Base-by-base conservation (phyloP, 1,140 invertebrate genomes). In the Drosophila littoralis region DNA sequence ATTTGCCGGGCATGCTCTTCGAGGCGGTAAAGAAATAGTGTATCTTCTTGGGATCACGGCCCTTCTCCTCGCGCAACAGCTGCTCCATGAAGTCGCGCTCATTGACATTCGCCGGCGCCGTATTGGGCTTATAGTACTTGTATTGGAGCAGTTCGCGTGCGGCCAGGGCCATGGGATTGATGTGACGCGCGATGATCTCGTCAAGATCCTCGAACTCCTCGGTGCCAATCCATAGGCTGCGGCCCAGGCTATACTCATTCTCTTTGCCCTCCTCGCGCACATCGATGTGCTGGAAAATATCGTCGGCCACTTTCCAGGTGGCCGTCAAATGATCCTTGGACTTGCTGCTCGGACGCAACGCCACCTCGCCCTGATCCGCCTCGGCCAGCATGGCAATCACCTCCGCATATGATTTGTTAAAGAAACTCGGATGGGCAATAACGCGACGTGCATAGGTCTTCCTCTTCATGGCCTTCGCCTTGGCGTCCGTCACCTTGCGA, bases 151-250 rank as follows among this genome's bases (percentile, higher is more conserved):
- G 94, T 90, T 99, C 98, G 0, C 98, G 94, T 1, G 97, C 97
- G 90, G 96, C 96, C 0, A 95, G 94, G 3, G 98, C 98, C 98
- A 99, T 99, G 0, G 98, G 99, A 75, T 97, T 98, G 6, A 99
- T 96, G 92, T 99, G 95, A 9, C 98, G 95, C 0, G 98, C 98
- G 40, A 99, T 97, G 50, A 99, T 99, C 96, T 99, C 99, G 93
- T 99, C 99, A 12, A 99, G 93, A 93, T 99, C 99, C 94, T 99
- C 99, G 93, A 98, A 99, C 85, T 98, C 97, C 85, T 97, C 97
- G 60, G 94, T 95, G 10, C 96, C 96, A 73, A 99, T 99, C 95
- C 95, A 96, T 0, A 99, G 93, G 48, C 77, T 92, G 75, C 96
- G 95, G 28, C 99, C 99, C 15, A 99, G 93, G 46, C 98, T 98